Percentiles rank a stretch among this genome's conserved stretches.
Evolutionary conservation across 37 sponge, comb jelly and placozoan genomes (phyloP).

Genomic region (Bolinopsis microptera): DNA sequence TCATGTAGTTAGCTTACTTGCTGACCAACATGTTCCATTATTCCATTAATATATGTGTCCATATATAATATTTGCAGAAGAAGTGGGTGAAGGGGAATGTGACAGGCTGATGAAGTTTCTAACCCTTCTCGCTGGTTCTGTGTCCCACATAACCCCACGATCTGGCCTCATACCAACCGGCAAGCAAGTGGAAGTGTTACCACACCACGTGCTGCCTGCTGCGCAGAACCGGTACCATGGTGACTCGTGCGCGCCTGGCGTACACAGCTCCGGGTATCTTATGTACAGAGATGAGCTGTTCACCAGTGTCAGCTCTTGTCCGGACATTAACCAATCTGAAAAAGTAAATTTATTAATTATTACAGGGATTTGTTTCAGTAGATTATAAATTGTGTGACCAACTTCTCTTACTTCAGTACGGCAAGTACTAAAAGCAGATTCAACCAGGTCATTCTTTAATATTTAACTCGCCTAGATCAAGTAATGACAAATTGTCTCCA

Average conservation of each 20-base stretch:
- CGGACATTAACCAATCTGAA: constrained; percentile 11
- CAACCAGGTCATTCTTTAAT: not conserved
- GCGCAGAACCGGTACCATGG: constrained; percentile 7
- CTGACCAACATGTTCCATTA: too few relatives aligned
- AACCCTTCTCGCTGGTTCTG: not conserved
- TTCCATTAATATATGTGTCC: too few relatives aligned
- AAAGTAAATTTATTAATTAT: not conserved
- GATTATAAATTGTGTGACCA: too few relatives aligned
- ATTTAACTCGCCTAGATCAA: not conserved
- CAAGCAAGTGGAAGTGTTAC: not conserved
- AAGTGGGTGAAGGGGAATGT: not conserved
- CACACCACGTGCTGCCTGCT: not conserved
- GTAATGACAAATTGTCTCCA: not conserved
- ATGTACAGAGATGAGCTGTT: constrained; percentile 24
- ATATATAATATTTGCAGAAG: too few relatives aligned
- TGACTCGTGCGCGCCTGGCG: not conserved
- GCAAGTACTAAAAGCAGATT: not conserved
- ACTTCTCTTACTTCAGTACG: too few relatives aligned
- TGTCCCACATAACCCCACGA: not conserved
- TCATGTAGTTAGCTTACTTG: too few relatives aligned
- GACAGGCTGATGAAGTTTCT: constrained; percentile 63
- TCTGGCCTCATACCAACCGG: not conserved
- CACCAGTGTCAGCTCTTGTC: not conserved
- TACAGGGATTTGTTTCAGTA: too few relatives aligned
- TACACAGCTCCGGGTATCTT: not conserved